Evolutionary conservation across 2,888 invertebrate species (phyloP), one percentile per base, ranked within the genome.

Genomic region (Heteromyza rotundicornis): DNA sequence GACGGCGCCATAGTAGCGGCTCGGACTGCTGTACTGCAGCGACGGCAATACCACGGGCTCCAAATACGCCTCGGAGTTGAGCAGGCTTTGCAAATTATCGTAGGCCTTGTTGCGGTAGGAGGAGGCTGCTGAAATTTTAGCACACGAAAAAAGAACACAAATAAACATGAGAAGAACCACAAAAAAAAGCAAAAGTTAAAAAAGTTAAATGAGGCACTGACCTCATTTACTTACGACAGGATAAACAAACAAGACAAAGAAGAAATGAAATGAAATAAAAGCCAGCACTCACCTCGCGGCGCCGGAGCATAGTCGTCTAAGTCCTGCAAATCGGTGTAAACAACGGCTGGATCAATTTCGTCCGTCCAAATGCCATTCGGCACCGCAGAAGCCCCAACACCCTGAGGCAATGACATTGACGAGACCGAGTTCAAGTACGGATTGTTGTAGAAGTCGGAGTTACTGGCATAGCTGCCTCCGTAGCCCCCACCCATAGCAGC

Each of bases 31-130:
- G 59, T 76, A 76, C 2, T 80, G 66, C 1, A 82, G 80, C 62
- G 81, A 69, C 2, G 83, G 78, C 35, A 82, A 65, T 0, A 80
- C 80, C 54, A 81, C 75, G 54, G 81, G 76, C 64, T 82, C 82
- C 60, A 80, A 66, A 57, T 82, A 83, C 36, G 79, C 73, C 62
- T 82, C 82, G 32, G 81, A 75, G 67, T 83, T 83, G 5, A 83
- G 72, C 20, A 83, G 75, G 60, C 75, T 82, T 64, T 82, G 82
- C 16, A 82, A 73, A 66, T 82, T 82, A 36, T 82, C 83, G 60
- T 82, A 82, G 20, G 82, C 80, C 64, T 83, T 83, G 68, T 72
- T 78, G 52, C 75, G 77, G 57, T 73, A 74, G 44, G 72, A 68
- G 3, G 72, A 67, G 65, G 64, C 64, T 67, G 55, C 32, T 22